Conservation (phyloP, 2,888 invertebrate species). For the Meganola albula region DNA sequence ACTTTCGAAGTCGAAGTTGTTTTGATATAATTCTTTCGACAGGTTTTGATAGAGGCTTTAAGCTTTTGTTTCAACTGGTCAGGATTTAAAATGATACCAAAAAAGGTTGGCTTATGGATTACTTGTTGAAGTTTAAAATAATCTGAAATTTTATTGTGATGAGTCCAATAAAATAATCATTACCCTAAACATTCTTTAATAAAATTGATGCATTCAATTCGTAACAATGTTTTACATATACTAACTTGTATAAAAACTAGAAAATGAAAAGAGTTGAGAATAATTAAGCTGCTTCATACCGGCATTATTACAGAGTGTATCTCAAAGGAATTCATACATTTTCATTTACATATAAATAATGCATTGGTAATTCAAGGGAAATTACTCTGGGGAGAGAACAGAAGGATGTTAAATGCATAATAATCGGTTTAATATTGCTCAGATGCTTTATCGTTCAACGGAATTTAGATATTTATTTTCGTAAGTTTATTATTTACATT, state of each 20-base stretch:
- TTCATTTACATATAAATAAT: conserved; percentile 62
- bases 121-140: too few relatives aligned
- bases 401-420: conserved; percentile 51
- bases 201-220: too few relatives aligned
- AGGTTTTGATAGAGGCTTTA: conserved; percentile 3
- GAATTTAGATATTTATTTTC: too few relatives aligned
- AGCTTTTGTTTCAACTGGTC: too few relatives aligned
- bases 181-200: too few relatives aligned
- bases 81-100: too few relatives aligned
- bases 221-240: too few relatives aligned
- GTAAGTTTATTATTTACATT: too few relatives aligned
- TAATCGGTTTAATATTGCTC: conserved; percentile 42
- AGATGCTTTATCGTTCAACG: conserved; percentile 30
- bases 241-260: too few relatives aligned
- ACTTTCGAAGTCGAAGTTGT: conserved; percentile 13
- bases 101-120: too few relatives aligned
- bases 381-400: conserved; percentile 46
- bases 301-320: conserved; percentile 22
- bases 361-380: conserved; percentile 50
- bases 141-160: too few relatives aligned
- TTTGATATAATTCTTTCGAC: conserved; percentile 12
- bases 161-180: too few relatives aligned
- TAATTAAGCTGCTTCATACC: conserved; percentile 22
- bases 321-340: conserved; percentile 40
- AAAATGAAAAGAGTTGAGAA: conserved; percentile 10